A percentile compares a stretch with the other conserved stretches of the same genome.
phyloP scores from a whole-genome alignment of 2,888 invertebrate genomes.

The Pseudeuparius sepicola region DNA sequence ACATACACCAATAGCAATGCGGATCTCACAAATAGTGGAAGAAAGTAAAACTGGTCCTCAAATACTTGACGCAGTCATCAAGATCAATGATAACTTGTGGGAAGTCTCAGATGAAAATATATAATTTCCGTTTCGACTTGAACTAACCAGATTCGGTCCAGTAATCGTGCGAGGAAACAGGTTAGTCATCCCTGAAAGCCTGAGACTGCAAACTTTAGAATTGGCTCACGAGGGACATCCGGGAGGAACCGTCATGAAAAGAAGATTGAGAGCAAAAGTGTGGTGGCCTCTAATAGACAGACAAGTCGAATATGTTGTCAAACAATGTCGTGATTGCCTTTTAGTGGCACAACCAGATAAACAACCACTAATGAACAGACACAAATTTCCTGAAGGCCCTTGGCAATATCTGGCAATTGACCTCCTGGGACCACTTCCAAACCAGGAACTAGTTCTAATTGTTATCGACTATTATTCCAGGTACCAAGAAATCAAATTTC shows the following conservation, averaged over 20 bases:
- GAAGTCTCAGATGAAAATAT: conserved; percentile 15
- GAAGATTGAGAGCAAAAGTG: conserved; percentile 19
- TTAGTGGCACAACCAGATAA: conserved; percentile 14
- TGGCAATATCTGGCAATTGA: too few relatives aligned
- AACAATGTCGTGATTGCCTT: conserved; percentile 19
- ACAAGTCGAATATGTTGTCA: conserved; percentile 18
- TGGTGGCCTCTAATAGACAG: conserved; percentile 23
- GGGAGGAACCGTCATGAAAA: conserved; percentile 24
- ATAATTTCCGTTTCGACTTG: conserved; percentile 19
- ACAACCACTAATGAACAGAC: too few relatives aligned
- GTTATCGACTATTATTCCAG: too few relatives aligned
- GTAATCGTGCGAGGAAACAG: conserved; percentile 20
- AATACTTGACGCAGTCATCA: conserved; percentile 13
- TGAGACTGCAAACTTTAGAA: conserved; percentile 14
- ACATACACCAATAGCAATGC: too few relatives aligned
- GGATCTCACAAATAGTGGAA: conserved; percentile 14
- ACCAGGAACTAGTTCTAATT: too few relatives aligned
- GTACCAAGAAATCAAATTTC: too few relatives aligned
- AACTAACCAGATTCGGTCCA: conserved; percentile 21
- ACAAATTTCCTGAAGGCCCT: too few relatives aligned
- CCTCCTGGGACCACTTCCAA: too few relatives aligned
- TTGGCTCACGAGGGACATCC: conserved; percentile 26
- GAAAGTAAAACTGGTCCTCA: conserved; percentile 15
- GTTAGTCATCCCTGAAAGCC: conserved; percentile 20
- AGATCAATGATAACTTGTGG: conserved; percentile 18